phyloP scores from a whole-genome alignment of 2,797 vertebrate genomes.

The Anguilla marmorata region DNA sequence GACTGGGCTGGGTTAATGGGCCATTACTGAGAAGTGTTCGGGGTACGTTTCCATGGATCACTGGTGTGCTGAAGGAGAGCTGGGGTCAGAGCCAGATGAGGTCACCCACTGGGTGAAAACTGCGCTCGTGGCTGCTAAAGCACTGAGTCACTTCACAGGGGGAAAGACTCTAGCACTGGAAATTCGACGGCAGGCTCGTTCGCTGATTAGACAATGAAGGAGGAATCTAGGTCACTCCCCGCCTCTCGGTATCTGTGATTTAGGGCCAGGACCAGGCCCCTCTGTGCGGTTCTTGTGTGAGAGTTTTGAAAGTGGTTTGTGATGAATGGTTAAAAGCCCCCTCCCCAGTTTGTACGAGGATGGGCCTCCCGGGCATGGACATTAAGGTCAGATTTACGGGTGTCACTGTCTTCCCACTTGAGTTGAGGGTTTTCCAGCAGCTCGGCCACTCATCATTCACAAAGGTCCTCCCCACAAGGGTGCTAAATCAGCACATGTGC shows the following conservation, averaged over 20 bases:
- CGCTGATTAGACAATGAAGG: background rate
- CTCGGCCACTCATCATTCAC: background rate
- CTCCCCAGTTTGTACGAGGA: background rate
- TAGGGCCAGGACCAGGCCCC: background rate
- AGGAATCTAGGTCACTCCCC: conserved; percentile 25
- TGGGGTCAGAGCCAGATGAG: conserved; percentile 1
- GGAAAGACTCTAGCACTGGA: background rate
- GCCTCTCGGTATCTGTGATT: background rate
- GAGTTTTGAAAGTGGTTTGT: conserved; percentile 13
- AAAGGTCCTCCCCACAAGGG: background rate
- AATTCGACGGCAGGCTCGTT: background rate
- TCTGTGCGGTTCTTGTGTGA: background rate
- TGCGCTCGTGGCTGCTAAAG: background rate
- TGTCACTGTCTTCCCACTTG: background rate
- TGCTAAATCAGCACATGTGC: conserved; percentile 8
- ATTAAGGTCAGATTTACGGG: conserved; percentile 23
- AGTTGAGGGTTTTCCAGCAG: background rate
- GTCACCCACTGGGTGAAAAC: background rate
- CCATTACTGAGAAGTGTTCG: conserved; percentile 8
- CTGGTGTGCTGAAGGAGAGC: background rate
- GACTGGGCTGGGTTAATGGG: conserved; percentile 10
- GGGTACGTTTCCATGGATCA: background rate
- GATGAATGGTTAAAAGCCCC: conserved; percentile 2
- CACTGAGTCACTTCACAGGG: background rate
- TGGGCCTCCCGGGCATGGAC: background rate